Evolutionary conservation across 1,140 invertebrate genomes (phyloP).

Genomic region (Atta cephalotes): DNA sequence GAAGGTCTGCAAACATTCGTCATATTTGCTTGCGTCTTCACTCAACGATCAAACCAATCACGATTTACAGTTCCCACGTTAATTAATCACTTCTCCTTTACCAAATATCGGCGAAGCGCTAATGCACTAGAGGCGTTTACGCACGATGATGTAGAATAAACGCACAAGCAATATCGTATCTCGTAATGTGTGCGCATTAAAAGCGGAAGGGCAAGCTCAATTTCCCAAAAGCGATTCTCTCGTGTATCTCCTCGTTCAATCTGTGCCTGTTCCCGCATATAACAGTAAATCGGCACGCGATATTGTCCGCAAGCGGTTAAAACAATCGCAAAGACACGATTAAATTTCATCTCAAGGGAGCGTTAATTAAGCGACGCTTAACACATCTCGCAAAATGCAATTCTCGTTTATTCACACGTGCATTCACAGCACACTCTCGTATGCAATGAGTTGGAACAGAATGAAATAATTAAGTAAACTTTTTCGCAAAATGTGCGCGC

Average conservation of each 20-base stretch:
- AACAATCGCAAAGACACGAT: slow-evolving; percentile 28
- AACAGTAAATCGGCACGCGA: slow-evolving; percentile 30
- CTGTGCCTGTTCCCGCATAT: background rate
- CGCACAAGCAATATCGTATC: background rate
- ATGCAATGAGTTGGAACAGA: background rate
- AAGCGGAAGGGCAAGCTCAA: slow-evolving; percentile 11
- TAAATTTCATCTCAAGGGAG: slow-evolving; percentile 37
- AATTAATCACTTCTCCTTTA: slow-evolving; percentile 42
- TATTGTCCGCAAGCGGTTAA: slow-evolving; percentile 35
- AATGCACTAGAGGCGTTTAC: slow-evolving; percentile 5
- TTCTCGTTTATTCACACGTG: slow-evolving; percentile 19
- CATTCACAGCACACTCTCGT: background rate
- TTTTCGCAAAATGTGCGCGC: background rate
- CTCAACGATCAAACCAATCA: background rate
- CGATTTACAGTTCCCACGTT: slow-evolving; percentile 22
- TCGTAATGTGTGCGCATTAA: background rate
- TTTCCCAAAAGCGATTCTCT: background rate
- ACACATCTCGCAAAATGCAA: slow-evolving; percentile 8
- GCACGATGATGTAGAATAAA: background rate
- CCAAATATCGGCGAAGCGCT: slow-evolving; percentile 41
- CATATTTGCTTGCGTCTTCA: slow-evolving; percentile 8
- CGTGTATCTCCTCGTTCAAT: background rate
- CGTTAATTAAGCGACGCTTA: slow-evolving; percentile 47
- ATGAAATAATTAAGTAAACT: background rate
- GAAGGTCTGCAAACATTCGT: background rate